phyloP scores from a whole-genome alignment of 2,113 vertebrate genomes.

The Uria lomvia region DNA sequence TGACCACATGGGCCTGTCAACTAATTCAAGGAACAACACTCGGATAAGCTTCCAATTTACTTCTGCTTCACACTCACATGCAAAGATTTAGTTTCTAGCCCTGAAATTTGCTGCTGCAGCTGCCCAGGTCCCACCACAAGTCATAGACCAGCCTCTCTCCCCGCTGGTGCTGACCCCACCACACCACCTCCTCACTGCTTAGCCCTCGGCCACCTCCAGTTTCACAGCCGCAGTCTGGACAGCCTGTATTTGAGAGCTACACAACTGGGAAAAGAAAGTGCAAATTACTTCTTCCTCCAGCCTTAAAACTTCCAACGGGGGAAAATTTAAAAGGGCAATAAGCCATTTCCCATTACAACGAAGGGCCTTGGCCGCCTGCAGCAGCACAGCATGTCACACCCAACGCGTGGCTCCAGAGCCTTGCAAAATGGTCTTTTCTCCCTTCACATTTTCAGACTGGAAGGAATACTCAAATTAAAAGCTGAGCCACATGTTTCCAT shows the following conservation, averaged over 20 bases:
- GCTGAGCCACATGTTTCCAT: neutral
- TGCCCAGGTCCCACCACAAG: neutral
- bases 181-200: fast-evolving
- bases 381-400: neutral
- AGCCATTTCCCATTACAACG: neutral
- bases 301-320: neutral
- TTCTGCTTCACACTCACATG: neutral
- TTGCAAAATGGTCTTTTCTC: neutral
- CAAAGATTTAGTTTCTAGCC: neutral
- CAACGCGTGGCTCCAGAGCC: fast-evolving
- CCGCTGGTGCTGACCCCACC: fast-evolving
- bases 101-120: neutral
- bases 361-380: neutral
- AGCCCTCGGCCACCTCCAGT: neutral
- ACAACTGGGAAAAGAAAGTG: neutral
- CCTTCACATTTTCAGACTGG: neutral
- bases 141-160: neutral
- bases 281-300: neutral
- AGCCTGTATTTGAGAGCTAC: neutral
- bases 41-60: neutral
- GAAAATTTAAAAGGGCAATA: neutral
- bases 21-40: neutral
- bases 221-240: neutral
- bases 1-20: neutral
- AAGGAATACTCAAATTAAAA: neutral